Conservation (phyloP, 2,797 vertebrate genomes). For the Phrynocephalus vlangalii region DNA sequence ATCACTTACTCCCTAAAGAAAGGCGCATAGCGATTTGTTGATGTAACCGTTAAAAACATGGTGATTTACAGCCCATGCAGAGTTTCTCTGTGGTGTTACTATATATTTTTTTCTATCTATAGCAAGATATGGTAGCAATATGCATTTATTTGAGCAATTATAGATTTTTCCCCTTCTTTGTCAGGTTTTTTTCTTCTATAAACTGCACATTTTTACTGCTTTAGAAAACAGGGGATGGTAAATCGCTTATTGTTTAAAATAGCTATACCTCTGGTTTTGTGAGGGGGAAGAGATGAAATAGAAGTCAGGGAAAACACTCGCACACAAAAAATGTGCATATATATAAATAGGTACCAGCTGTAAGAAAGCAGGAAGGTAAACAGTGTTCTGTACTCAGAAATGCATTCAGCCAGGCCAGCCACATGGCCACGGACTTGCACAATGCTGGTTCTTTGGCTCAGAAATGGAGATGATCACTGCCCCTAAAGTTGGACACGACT, state of each 20-base stretch:
- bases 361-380: no score
- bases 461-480: no score
- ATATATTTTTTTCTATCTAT: neutral
- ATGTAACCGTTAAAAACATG: constrained; percentile 23
- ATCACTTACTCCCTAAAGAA: constrained; percentile 18
- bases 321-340: neutral
- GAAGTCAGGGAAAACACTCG: neutral
- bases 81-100: neutral
- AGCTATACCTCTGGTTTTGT: neutral
- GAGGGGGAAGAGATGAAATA: neutral
- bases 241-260: constrained; percentile 29
- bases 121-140: neutral
- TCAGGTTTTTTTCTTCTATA: neutral
- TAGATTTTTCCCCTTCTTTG: neutral
- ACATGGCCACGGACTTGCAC: no score
- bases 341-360: neutral
- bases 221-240: constrained; percentile 21
- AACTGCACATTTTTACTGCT: constrained; percentile 22
- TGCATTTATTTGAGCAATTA: constrained; percentile 36
- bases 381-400: no score
- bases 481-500: no score
- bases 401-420: no score
- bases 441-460: no score
- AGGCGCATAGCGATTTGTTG: constrained; percentile 3
- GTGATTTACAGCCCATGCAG: constrained; percentile 23